A percentile compares a stretch with the other conserved stretches of the same genome.
Evolutionary conservation across 2,113 vertebrate species (phyloP).

Genomic region (Murina feae): DNA sequence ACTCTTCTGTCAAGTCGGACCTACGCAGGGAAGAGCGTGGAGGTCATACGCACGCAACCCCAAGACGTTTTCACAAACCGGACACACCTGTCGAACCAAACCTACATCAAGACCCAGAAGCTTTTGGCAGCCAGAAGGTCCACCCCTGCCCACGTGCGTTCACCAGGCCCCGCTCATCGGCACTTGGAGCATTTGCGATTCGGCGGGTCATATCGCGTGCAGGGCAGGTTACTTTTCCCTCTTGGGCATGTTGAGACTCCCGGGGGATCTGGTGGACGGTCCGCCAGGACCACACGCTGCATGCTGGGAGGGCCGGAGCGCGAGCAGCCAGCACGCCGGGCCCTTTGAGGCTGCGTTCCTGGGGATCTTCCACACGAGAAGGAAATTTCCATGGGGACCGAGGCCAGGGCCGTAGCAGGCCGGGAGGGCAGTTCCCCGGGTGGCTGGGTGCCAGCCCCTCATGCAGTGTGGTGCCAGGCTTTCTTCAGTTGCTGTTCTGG

Average conservation of each 20-base stretch:
- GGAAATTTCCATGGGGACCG: slow-evolving; percentile 44
- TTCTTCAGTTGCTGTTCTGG: slow-evolving; percentile 45
- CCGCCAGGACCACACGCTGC: neutral
- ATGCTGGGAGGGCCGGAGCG: neutral
- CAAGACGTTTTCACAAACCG: neutral
- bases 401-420: neutral
- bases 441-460: neutral
- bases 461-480: slow-evolving; percentile 12
- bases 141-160: neutral
- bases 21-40: neutral
- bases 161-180: neutral
- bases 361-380: slow-evolving; percentile 15
- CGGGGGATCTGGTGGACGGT: neutral
- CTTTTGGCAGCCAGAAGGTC: neutral
- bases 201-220: neutral
- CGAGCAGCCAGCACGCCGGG: neutral
- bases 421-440: slow-evolving; percentile 7
- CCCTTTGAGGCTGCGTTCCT: neutral
- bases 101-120: neutral
- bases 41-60: neutral
- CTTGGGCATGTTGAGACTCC: neutral
- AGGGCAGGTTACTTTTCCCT: neutral
- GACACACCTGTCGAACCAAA: neutral
- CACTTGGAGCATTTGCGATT: neutral
- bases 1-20: neutral